Percentiles rank a stretch among this genome's conserved stretches.
Conservation (phyloP, 2,888 invertebrate genomes). For the Cephonodes hylas region DNA sequence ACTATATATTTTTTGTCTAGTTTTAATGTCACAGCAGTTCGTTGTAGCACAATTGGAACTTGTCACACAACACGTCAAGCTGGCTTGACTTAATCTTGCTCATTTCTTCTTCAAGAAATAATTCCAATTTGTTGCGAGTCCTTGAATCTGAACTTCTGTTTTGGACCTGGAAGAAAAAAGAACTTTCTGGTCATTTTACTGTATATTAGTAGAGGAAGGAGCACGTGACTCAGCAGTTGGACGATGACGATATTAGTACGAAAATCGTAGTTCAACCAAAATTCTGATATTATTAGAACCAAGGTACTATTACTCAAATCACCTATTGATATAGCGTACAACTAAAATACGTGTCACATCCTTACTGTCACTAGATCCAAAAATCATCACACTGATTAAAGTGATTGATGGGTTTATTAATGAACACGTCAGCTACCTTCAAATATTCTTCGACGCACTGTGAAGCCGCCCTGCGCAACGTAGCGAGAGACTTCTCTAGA, state of each 20-base stretch:
- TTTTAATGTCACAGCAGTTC: slow-evolving; percentile 26
- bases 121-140: slow-evolving; percentile 22
- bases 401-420: too few species aligned
- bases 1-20: neutral
- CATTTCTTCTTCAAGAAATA: slow-evolving; percentile 31
- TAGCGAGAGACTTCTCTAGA: slow-evolving; percentile 29
- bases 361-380: too few species aligned
- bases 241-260: too few species aligned
- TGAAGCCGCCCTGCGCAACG: slow-evolving; percentile 28
- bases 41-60: slow-evolving; percentile 41
- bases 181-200: too few species aligned
- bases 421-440: neutral
- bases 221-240: too few species aligned
- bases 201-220: too few species aligned
- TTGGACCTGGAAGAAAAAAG: slow-evolving; percentile 14
- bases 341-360: too few species aligned
- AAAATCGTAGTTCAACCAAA: too few species aligned
- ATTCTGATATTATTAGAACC: too few species aligned
- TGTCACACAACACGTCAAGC: slow-evolving; percentile 38
- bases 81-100: slow-evolving; percentile 28
- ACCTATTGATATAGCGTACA: too few species aligned
- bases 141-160: slow-evolving; percentile 11
- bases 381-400: too few species aligned
- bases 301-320: too few species aligned
- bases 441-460: slow-evolving; percentile 26